A percentile compares a stretch with the other conserved stretches of the same genome.
These are phyloP conservation scores for Baronia brevicornis DNA, from an alignment of 2,888 invertebrate species.

Conservation along the genomic window DNA sequence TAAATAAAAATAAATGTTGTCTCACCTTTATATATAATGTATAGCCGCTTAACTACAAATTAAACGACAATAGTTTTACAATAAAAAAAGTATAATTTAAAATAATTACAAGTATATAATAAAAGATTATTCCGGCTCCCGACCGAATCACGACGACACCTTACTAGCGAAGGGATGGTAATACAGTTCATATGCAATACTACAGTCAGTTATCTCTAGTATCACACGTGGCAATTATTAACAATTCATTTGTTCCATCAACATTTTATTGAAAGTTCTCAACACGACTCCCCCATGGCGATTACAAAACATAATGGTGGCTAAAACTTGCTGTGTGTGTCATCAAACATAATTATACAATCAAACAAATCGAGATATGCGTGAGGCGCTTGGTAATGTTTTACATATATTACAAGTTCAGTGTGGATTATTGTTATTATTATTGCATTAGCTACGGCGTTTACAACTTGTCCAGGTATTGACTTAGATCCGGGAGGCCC, in stretches of 20 bases:
- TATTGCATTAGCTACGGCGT: slow-evolving; percentile 63
- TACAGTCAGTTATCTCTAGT: slow-evolving; percentile 31
- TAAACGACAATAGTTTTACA: slow-evolving; percentile 39
- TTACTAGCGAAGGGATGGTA: slow-evolving; percentile 27
- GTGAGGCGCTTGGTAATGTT: slow-evolving; percentile 56
- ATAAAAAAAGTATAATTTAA: slow-evolving; percentile 76
- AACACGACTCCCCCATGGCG: slow-evolving; percentile 22
- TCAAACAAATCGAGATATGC: slow-evolving; percentile 40
- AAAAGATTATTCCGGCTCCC: slow-evolving; percentile 48
- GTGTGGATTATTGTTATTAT: no score
- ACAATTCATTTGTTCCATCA: slow-evolving; percentile 49
- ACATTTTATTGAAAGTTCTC: slow-evolving; percentile 38
- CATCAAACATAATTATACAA: slow-evolving; percentile 33
- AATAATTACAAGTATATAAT: slow-evolving; percentile 72
- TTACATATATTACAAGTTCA: slow-evolving; percentile 70
- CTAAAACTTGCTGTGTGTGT: slow-evolving; percentile 31
- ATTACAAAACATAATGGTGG: slow-evolving; percentile 43
- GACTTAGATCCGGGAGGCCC: slow-evolving; percentile 94
- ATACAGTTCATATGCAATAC: slow-evolving; percentile 19
- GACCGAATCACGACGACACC: slow-evolving; percentile 37
- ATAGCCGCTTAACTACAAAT: slow-evolving; percentile 22
- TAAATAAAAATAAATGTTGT: no score
- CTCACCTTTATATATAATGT: slow-evolving; percentile 29
- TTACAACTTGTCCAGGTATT: slow-evolving; percentile 99
- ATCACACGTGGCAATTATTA: slow-evolving; percentile 40